phyloP scores from a whole-genome alignment of 2,888 invertebrate genomes.

The Dynastes tityus region DNA sequence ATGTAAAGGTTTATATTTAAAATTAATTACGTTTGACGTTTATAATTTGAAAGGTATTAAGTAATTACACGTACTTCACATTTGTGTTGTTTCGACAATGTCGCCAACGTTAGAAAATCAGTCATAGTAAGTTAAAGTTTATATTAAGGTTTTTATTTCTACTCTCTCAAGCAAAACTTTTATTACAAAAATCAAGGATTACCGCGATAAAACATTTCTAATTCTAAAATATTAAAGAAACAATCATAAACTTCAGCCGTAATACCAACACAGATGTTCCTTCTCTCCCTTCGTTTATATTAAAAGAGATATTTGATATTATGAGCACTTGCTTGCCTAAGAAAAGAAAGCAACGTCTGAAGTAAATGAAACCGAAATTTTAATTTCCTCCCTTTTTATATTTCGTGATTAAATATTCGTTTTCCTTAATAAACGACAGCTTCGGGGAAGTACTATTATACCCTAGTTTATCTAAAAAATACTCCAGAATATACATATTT shows the following conservation, averaged over 20 bases:
- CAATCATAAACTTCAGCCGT: not conserved
- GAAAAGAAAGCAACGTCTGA: not conserved
- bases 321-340: too few relatives aligned
- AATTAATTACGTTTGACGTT: not conserved
- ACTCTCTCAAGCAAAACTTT: too few relatives aligned
- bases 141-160: too few relatives aligned
- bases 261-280: too few relatives aligned
- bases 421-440: not conserved
- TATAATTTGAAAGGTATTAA: not conserved
- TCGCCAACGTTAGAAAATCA: too few relatives aligned
- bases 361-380: not conserved
- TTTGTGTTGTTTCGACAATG: too few relatives aligned
- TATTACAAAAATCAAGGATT: too few relatives aligned
- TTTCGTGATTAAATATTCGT: not conserved
- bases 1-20: not conserved
- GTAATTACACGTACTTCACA: too few relatives aligned
- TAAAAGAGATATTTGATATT: too few relatives aligned
- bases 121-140: too few relatives aligned
- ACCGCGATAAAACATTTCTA: not conserved
- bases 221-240: not conserved
- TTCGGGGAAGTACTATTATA: not conserved
- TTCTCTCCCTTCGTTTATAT: too few relatives aligned
- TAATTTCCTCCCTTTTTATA: conserved; percentile 19
- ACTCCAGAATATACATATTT: too few relatives aligned
- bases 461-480: not conserved